Base-by-base conservation (phyloP, 1,140 invertebrate species). In the Drosophila pectinifera region DNA sequence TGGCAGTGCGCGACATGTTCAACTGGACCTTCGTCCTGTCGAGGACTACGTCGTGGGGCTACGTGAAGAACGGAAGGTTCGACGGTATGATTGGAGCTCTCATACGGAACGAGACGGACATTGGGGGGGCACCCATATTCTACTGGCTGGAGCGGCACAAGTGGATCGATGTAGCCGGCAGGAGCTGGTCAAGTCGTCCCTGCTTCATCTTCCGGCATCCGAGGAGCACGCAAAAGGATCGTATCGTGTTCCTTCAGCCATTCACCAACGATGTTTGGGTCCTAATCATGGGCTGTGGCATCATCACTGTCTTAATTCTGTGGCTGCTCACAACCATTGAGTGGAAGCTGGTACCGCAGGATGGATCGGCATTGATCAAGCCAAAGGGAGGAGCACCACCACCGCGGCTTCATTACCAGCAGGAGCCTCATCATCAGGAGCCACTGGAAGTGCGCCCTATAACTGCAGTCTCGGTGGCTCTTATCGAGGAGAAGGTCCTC, bases 21-120 rank as follows among this genome's bases (percentile, higher is more conserved):
- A 95, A 95, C 91, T 94, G 94, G 74, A 94, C 93, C 94, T 93
- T 94, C 39, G 91, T 94, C 54, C 86, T 95, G 22, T 86, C 85
- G 61, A 81, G 92, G 5, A 94, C 93, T 0, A 92, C 92, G 54
- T 94, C 95, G 5, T 96, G 95, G 95, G 95, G 95, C 5, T 95
- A 95, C 78, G 55, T 93, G 28, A 92, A 93, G 22, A 95, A 95
- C 90, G 95, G 95, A 2, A 93, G 93, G 14, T 95, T 94, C 68
- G 95, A 95, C 74, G 95, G 95, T 4, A 94, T 95, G 91, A 93
- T 96, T n/a, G 94, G 95, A 1, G 93, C 93, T 1, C 92, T 96
- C 61, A 92, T 94, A 49, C 90, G 93, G 16, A 93, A 93, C 14
- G 88, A 93, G 49, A 93, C 94, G 3, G 95, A 96, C 72, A 93